phyloP scores from a whole-genome alignment of 2,113 vertebrate genomes.

The Epinephelus lanceolatus region DNA sequence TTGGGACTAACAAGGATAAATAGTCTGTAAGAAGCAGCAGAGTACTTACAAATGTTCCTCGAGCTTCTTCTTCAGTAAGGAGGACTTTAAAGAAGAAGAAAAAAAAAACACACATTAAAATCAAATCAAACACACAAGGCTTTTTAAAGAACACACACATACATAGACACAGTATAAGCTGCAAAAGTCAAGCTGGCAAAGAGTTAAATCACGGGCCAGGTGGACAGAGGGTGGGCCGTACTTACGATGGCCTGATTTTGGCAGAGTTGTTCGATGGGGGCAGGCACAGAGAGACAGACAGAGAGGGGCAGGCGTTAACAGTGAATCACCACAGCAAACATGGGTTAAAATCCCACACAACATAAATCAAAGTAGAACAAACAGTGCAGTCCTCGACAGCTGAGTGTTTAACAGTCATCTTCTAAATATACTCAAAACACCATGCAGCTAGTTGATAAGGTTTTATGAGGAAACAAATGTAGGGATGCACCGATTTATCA shows the following conservation, averaged over 20 bases:
- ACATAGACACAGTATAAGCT: neutral
- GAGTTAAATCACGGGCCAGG: constrained; percentile 73
- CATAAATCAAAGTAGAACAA: constrained; percentile 38
- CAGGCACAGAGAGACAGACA: constrained; percentile 69
- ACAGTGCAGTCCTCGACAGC: constrained; percentile 11
- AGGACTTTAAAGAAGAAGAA: constrained; percentile 77
- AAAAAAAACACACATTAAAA: constrained; percentile 1
- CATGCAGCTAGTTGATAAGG: neutral
- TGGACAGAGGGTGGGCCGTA: constrained; percentile 73
- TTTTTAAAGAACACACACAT: neutral
- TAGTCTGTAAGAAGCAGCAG: neutral
- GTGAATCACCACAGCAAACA: constrained; percentile 82
- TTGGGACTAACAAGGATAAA: neutral
- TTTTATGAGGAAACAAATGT: neutral
- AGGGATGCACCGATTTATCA: no score
- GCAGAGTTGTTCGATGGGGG: constrained; percentile 69
- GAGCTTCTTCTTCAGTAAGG: constrained; percentile 90
- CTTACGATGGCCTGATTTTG: constrained; percentile 87
- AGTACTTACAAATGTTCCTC: constrained; percentile 93
- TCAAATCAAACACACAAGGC: neutral
- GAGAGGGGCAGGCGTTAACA: constrained; percentile 79
- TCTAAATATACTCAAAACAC: neutral
- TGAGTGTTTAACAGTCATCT: neutral
- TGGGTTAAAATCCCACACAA: constrained; percentile 66
- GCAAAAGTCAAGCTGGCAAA: constrained; percentile 57